Percentiles rank a stretch among this genome's conserved stretches.
These are phyloP conservation scores for Drosophila pseudotalamancana DNA, from an alignment of 2,888 invertebrate species.

Conservation along the genomic window DNA sequence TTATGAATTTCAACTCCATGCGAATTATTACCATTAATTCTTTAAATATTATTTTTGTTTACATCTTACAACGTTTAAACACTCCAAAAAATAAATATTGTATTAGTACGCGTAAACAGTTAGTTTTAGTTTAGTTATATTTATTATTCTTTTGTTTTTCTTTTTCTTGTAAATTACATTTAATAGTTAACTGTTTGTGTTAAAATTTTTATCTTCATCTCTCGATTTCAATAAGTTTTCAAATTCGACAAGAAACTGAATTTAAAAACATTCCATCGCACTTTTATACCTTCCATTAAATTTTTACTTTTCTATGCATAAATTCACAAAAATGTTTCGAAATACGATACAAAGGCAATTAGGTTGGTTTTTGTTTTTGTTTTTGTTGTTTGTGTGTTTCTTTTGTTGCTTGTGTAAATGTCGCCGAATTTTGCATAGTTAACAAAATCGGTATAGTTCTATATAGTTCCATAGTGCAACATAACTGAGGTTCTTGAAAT, in stretches of 20 bases:
- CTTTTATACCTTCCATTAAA: slow-evolving; percentile 17
- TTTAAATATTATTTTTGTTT: slow-evolving; percentile 31
- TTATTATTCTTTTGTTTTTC: slow-evolving; percentile 4
- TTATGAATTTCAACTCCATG: slow-evolving; percentile 28
- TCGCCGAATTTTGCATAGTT: slow-evolving; percentile 37
- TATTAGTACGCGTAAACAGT: slow-evolving; percentile 64
- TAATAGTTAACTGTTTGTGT: slow-evolving; percentile 78
- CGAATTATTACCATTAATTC: slow-evolving; percentile 21
- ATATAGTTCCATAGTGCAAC: slow-evolving; percentile 23
- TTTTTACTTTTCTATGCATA: slow-evolving; percentile 56
- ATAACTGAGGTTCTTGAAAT: slow-evolving; percentile 42
- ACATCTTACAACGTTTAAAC: slow-evolving; percentile 80
- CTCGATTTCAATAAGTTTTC: slow-evolving; percentile 66
- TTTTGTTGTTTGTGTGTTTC: slow-evolving; percentile 31
- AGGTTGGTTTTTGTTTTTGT: slow-evolving; percentile 48
- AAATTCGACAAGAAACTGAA: slow-evolving; percentile 64
- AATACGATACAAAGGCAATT: slow-evolving; percentile 80
- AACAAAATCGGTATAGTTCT: slow-evolving; percentile 35
- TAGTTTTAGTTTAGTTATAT: slow-evolving; percentile 34
- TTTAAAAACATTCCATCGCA: slow-evolving; percentile 40
- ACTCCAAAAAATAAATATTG: slow-evolving; percentile 79
- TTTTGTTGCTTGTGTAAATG: slow-evolving; percentile 41
- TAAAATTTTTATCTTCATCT: slow-evolving; percentile 54
- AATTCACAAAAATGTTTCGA: slow-evolving; percentile 76
- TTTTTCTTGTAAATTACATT: slow-evolving; percentile 70